Percentiles rank a stretch among this genome's conserved stretches.
phyloP scores from a whole-genome alignment of 2,888 invertebrate species.

The Escarpia spicata region DNA sequence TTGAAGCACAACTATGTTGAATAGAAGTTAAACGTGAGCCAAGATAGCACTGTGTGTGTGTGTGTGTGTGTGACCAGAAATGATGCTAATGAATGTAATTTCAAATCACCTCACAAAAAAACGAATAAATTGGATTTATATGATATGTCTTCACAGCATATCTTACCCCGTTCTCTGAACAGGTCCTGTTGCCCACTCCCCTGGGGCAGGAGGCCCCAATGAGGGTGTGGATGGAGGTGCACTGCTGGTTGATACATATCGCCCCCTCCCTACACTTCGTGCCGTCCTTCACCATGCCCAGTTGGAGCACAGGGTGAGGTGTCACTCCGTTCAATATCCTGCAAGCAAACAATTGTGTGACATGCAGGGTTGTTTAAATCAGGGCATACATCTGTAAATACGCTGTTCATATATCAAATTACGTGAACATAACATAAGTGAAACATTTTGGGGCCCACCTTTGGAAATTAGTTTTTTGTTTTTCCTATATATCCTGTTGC shows the following conservation, averaged over 20 bases:
- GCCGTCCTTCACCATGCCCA: constrained; percentile 90
- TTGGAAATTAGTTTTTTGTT: too few relatives aligned
- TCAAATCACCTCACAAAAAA: too few relatives aligned
- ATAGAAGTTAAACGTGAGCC: too few relatives aligned
- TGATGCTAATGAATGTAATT: too few relatives aligned
- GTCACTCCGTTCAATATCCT: constrained; percentile 46
- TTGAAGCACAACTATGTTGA: too few relatives aligned
- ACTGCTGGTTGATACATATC: constrained; percentile 93
- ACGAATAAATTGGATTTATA: too few relatives aligned
- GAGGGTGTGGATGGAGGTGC: constrained; percentile 84
- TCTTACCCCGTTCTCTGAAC: constrained; percentile 95
- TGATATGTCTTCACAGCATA: neutral
- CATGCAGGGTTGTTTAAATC: neutral
- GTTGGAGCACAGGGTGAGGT: constrained; percentile 48
- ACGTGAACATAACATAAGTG: neutral
- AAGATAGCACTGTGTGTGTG: too few relatives aligned
- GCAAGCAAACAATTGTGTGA: constrained; percentile 25
- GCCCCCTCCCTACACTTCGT: constrained; percentile 90
- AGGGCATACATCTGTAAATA: neutral
- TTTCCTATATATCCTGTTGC: too few relatives aligned
- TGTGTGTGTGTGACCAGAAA: too few relatives aligned
- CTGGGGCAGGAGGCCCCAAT: constrained; percentile 89
- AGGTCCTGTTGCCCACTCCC: constrained; percentile 77
- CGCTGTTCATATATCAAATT: constrained; percentile 12
- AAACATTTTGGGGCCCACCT: too few relatives aligned